These are phyloP conservation scores for Schrankia costaestrigalis DNA, from an alignment of 2,888 invertebrate species.

Conservation along the genomic window DNA sequence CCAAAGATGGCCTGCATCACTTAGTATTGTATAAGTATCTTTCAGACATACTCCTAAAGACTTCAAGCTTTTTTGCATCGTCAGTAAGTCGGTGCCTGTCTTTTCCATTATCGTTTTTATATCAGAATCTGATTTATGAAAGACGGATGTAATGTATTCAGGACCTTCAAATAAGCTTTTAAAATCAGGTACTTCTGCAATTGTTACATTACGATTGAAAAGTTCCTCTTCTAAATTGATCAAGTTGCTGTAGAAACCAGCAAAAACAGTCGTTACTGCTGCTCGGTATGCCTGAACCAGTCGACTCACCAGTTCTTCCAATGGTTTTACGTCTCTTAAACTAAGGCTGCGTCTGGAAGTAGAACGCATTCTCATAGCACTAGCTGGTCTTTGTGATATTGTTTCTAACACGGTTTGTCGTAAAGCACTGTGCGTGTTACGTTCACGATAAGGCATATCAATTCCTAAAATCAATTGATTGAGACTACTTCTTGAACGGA, in stretches of 20 bases:
- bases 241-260: constrained; percentile 44
- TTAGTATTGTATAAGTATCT: constrained; percentile 51
- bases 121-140: constrained; percentile 17
- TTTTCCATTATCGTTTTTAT: constrained; percentile 28
- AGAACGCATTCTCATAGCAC: constrained; percentile 14
- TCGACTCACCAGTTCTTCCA: constrained; percentile 41
- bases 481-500: constrained; percentile 43
- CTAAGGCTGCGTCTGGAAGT: constrained; percentile 13
- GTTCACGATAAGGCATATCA: constrained; percentile 21
- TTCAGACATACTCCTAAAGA: constrained; percentile 53
- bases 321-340: constrained; percentile 34
- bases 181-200: constrained; percentile 32
- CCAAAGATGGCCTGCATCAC: constrained; percentile 61
- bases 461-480: constrained; percentile 53
- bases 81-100: constrained; percentile 32
- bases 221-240: constrained; percentile 43
- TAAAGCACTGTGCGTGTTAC: constrained; percentile 28
- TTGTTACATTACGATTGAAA: too few relatives aligned
- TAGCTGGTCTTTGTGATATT: constrained; percentile 25
- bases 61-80: constrained; percentile 51
- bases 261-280: constrained; percentile 44
- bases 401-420: constrained; percentile 28
- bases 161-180: constrained; percentile 38
- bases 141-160: constrained; percentile 29
- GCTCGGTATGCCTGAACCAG: constrained; percentile 51